Conservation (phyloP, 2,113 vertebrate species). For the Anarhynchus alexandrinus region DNA sequence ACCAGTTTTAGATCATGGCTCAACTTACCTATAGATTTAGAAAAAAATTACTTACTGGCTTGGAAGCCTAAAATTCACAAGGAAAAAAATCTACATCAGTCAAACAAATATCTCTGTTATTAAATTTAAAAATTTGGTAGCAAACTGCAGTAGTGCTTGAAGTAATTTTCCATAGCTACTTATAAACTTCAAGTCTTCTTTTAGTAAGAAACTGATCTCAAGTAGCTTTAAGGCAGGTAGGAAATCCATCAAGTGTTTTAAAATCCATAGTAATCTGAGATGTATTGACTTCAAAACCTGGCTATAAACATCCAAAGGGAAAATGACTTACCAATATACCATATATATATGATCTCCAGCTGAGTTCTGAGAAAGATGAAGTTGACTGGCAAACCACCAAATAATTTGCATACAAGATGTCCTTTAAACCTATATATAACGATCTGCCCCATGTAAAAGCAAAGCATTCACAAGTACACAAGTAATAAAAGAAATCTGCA, state of each 20-base stretch:
- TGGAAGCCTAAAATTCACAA: not conserved
- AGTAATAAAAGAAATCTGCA: not conserved
- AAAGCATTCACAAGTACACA: not conserved
- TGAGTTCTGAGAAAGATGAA: not conserved
- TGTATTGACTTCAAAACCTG: not conserved
- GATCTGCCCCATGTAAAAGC: not conserved
- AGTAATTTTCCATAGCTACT: not conserved
- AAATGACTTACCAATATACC: not conserved
- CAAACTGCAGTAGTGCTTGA: not conserved
- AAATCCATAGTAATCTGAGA: not conserved
- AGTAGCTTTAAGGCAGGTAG: not conserved
- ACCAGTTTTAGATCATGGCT: not conserved
- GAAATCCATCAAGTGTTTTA: slow-evolving; percentile 7
- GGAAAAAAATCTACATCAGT: not conserved
- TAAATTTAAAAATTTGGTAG: not conserved
- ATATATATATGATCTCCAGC: not conserved
- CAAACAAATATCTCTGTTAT: not conserved
- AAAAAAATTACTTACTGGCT: not conserved
- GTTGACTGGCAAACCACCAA: not conserved
- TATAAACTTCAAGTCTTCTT: not conserved
- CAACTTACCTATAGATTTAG: not conserved
- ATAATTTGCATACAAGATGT: not conserved
- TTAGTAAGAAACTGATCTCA: not conserved
- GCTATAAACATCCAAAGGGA: not conserved
- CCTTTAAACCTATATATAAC: not conserved